Percentiles rank a stretch among this genome's conserved stretches.
Evolutionary conservation across 2,113 vertebrate species (phyloP).

Genomic region (Bungarus multicinctus): DNA sequence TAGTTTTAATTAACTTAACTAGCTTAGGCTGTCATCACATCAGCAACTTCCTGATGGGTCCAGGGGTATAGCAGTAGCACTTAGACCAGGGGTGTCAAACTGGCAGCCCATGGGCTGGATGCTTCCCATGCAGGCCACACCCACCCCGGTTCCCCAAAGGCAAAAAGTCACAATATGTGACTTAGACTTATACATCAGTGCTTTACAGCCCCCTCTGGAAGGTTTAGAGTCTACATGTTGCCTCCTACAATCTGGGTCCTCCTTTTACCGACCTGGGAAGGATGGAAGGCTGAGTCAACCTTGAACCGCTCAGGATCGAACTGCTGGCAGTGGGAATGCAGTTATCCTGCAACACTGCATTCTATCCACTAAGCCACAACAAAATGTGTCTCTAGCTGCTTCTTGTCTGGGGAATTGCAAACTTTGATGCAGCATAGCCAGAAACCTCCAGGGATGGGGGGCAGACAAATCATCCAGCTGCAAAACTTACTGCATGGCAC

Average conservation of each 20-base stretch:
- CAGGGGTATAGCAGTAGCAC: too few species aligned
- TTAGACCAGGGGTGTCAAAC: too few species aligned
- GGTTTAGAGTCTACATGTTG: not conserved
- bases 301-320: not conserved
- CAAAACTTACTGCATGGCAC: not conserved
- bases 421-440: not conserved
- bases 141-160: too few species aligned
- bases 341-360: not conserved
- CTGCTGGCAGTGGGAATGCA: not conserved
- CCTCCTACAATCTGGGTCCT: not conserved
- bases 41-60: too few species aligned
- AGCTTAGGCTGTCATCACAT: too few species aligned
- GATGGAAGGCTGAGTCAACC: not conserved
- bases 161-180: too few species aligned
- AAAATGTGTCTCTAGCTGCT: not conserved
- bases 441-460: not conserved
- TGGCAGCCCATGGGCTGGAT: too few species aligned
- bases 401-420: not conserved
- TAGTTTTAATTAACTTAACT: too few species aligned
- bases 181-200: not conserved
- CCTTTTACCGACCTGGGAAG: not conserved
- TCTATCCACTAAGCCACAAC: not conserved
- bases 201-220: not conserved
- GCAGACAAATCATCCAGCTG: not conserved
- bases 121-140: too few species aligned